phyloP scores from a whole-genome alignment of 1,140 invertebrate genomes.

The Drosophila baimaii region DNA sequence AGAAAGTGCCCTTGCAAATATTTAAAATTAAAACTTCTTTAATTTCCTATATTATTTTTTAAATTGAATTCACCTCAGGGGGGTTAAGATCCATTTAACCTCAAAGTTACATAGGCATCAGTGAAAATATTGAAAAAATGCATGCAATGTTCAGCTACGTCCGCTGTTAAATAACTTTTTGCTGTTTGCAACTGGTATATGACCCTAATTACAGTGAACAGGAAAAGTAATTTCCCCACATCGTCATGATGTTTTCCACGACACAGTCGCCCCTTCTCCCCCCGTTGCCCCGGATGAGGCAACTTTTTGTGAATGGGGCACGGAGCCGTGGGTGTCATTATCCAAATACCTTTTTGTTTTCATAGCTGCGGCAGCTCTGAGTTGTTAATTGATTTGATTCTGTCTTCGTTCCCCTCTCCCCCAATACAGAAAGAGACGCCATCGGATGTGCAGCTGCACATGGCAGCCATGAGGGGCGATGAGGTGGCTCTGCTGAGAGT shows the following conservation, averaged over 20 bases:
- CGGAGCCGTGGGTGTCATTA: conserved; percentile 34
- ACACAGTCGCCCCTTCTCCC: conserved; percentile 39
- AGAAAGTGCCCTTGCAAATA: too few relatives aligned
- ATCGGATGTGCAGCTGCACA: conserved; percentile 94
- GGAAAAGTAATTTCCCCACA: conserved; percentile 54
- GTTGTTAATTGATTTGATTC: conserved; percentile 70
- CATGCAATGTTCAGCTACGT: conserved; percentile 54
- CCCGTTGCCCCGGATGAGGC: conserved; percentile 3
- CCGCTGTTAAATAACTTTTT: conserved; percentile 51
- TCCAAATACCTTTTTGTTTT: conserved; percentile 50
- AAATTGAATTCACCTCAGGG: neutral
- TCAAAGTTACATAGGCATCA: neutral
- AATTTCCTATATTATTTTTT: neutral
- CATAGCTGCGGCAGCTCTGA: conserved; percentile 49
- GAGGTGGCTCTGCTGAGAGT: conserved; percentile 89
- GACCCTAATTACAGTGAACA: conserved; percentile 63
- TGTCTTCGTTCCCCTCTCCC: conserved; percentile 21
- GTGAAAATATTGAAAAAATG: conserved; percentile 46
- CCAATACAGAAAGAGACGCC: conserved; percentile 93
- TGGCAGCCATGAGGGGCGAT: conserved; percentile 94
- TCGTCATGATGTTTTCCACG: conserved; percentile 4
- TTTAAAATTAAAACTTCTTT: neutral
- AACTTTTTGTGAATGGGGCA: conserved; percentile 13
- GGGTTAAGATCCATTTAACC: conserved; percentile 1
- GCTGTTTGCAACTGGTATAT: conserved; percentile 21